These are phyloP conservation scores for Hydrolagus affinis DNA, from an alignment of 2,113 vertebrate genomes.

Conservation along the genomic window DNA sequence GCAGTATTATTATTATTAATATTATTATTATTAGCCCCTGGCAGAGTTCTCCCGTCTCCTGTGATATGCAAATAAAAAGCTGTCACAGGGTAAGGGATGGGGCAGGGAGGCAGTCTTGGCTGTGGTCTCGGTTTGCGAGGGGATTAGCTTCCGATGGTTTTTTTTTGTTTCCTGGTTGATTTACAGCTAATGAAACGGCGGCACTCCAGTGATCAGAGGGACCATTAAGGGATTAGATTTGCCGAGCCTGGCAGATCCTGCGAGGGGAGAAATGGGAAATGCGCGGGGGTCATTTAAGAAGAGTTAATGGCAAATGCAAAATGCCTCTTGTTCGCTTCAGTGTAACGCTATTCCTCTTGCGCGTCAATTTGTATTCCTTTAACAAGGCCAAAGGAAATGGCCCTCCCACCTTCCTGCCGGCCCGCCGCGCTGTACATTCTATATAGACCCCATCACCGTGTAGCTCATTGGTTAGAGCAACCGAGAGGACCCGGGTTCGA, in stretches of 20 bases:
- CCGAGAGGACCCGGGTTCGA: not conserved
- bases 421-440: not conserved
- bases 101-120: not conserved
- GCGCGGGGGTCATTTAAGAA: constrained; percentile 1
- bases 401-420: not conserved
- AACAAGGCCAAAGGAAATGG: constrained; percentile 9
- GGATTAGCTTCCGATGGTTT: not conserved
- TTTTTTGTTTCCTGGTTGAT: constrained; percentile 20
- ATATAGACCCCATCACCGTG: not conserved
- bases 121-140: not conserved
- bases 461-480: not conserved
- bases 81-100: constrained; percentile 12
- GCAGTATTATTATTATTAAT: not conserved
- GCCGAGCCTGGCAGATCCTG: constrained; percentile 9
- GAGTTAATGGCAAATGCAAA: constrained; percentile 21
- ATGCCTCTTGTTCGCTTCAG: constrained; percentile 11
- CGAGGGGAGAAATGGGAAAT: not conserved
- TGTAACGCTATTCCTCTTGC: not conserved
- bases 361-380: constrained; percentile 20
- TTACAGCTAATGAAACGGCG: constrained; percentile 10
- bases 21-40: not conserved
- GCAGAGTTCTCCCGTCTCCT: not conserved
- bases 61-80: constrained; percentile 4
- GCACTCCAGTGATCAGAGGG: constrained; percentile 24
- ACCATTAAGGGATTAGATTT: constrained; percentile 22